A percentile compares a stretch with the other conserved stretches of the same genome.
phyloP scores from a whole-genome alignment of 2,113 vertebrate genomes.

The Buteo buteo region DNA sequence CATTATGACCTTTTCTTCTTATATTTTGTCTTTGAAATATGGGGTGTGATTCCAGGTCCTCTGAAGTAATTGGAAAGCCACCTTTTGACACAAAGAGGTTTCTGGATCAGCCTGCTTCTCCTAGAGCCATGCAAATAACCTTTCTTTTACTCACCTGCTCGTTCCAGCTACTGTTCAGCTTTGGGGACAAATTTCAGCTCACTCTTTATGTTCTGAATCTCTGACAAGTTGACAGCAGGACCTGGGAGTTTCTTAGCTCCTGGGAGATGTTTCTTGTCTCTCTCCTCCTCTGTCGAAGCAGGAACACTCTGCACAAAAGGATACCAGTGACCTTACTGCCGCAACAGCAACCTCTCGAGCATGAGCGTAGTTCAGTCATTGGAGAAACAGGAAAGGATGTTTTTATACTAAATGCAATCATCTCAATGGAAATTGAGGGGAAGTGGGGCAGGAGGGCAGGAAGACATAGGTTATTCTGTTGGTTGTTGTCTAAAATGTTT shows the following conservation, averaged over 20 bases:
- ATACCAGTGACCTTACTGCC: neutral
- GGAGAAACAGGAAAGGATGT: neutral
- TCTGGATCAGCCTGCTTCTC: neutral
- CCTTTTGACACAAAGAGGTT: neutral
- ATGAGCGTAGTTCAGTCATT: neutral
- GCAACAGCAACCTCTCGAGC: neutral
- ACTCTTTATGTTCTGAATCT: conserved; percentile 95
- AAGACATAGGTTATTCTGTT: neutral
- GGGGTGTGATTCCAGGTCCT: neutral
- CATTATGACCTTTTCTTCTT: neutral
- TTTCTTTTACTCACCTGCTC: conserved; percentile 62
- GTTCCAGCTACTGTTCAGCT: conserved; percentile 73
- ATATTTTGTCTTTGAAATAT: neutral
- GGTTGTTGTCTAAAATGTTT: neutral
- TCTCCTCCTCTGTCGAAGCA: conserved; percentile 67
- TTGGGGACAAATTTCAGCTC: conserved; percentile 85
- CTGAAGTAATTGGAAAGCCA: neutral
- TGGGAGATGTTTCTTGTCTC: conserved; percentile 87
- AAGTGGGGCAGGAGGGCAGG: fast-evolving
- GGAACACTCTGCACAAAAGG: conserved; percentile 57
- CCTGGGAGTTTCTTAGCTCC: conserved; percentile 91
- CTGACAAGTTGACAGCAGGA: conserved; percentile 89
- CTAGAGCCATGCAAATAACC: neutral
- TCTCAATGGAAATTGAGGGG: neutral
- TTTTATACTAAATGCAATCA: neutral